These are phyloP conservation scores for Lytechinus pictus DNA, from an alignment of 35 echinoderm and acorn worm species.

Conservation along the genomic window DNA sequence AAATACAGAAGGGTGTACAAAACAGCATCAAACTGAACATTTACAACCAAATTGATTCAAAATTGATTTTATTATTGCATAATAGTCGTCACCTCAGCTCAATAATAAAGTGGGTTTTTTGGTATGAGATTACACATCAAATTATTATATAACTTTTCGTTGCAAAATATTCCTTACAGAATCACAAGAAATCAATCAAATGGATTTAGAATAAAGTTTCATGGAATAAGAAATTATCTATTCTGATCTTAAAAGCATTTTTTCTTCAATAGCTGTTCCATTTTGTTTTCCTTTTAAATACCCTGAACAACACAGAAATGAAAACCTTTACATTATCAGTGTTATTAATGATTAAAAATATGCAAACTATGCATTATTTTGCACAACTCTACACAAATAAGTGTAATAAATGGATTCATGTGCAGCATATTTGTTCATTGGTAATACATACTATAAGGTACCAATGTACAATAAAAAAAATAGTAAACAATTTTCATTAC, in stretches of 20 bases:
- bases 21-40: neutral
- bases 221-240: no score
- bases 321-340: neutral
- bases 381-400: no score
- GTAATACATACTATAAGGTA: neutral
- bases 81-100: neutral
- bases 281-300: no score
- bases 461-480: no score
- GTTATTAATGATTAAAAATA: neutral
- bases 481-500: no score
- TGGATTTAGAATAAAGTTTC: no score
- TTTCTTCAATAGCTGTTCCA: no score
- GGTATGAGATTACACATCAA: neutral
- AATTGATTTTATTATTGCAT: neutral
- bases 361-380: neutral
- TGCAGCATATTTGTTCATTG: neutral
- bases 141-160: neutral
- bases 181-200: no score
- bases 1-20: no score
- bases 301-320: no score
- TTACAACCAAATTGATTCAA: neutral
- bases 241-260: no score
- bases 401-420: neutral
- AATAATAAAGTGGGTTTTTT: neutral
- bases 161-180: no score